These are phyloP conservation scores for Dicaeum eximium DNA, from an alignment of 2,113 vertebrate genomes.

Conservation along the genomic window DNA sequence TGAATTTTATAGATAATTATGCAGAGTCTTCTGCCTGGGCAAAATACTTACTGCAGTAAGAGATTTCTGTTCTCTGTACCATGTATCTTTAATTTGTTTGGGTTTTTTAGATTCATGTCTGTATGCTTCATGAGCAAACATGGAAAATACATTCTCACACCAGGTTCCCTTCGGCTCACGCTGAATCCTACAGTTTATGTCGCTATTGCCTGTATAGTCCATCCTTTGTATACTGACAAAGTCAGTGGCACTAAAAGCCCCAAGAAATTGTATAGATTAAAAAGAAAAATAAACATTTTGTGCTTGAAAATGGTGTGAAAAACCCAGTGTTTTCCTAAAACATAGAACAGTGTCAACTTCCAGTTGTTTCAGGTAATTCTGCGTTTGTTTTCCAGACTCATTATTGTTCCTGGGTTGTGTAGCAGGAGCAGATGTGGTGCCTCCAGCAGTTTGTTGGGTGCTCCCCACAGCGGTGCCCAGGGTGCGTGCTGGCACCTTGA, in stretches of 20 bases:
- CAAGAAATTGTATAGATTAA: conserved; percentile 81
- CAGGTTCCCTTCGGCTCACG: conserved; percentile 61
- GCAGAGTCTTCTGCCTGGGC: conserved; percentile 84
- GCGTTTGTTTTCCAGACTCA: not conserved
- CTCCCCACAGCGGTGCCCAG: rapidly evolving
- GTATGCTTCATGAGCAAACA: conserved; percentile 73
- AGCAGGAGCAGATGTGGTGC: not conserved
- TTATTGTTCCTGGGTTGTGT: not conserved
- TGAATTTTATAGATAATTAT: conserved; percentile 84
- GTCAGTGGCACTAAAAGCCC: conserved; percentile 81
- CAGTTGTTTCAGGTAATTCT: not conserved
- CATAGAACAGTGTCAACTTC: not conserved
- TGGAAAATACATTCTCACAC: conserved; percentile 63
- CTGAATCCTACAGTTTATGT: conserved; percentile 71
- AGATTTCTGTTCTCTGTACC: conserved; percentile 89
- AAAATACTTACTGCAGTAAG: conserved; percentile 80
- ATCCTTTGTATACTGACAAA: conserved; percentile 73
- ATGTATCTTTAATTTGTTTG: conserved; percentile 74
- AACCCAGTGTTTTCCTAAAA: conserved; percentile 47
- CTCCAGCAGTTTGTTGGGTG: not conserved
- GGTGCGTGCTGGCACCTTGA: rapidly evolving
- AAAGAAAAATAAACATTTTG: conserved; percentile 95
- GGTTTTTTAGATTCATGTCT: conserved; percentile 71
- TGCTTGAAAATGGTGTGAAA: conserved; percentile 82
- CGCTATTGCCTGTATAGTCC: conserved; percentile 76